Evolutionary conservation across 2,888 invertebrate species (phyloP), one percentile per base, ranked within the genome.

Genomic region (Thereva unica): DNA sequence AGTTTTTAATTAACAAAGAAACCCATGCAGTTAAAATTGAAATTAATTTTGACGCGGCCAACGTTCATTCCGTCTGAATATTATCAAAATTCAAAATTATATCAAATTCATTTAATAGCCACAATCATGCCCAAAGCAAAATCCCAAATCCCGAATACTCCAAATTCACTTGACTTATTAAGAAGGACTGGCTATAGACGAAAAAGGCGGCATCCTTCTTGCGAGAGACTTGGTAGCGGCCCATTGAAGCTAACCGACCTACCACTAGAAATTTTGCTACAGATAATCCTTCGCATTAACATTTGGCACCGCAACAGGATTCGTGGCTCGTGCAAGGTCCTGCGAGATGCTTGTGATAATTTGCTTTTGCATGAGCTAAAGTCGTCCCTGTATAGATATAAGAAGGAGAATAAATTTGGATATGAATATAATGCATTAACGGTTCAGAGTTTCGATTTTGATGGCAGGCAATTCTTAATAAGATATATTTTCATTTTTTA

Each of bases 281-380:
- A 73, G 52, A 76, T 76, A 23, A 70, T 76, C 1, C 70, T 73
- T 1, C 68, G 74, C n/a, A 71, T 76, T 41, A 71, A 73, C 49
- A 74, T 73, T 38, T 75, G 74, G 74, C 75, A 76, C 71, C 72
- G 74, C n/a, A 75, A 74, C 66, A 73, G 74, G 4, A 71, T 76
- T 54, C 72, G 76, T n/a, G 74, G 69, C 9, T 73, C 75, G 1
- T 76, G 75, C 47, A 73, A 69, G 42, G 73, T 71, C 1, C 59
- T 76, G 67, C 71, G 71, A 2, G 64, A 70, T 23, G 70, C 72
- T 4, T 73, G 73, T 56, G 75, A 76, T 68, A 63, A 71, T 5
- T 71, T 71, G 4, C 65, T 76, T 4, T 71, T 74, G 73, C 75
- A 75, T 64, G 74, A 74, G 59, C 76, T 74, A 61, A 67, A 71